Conservation (phyloP, 2,888 invertebrate genomes). For the Leptopilina syphax region DNA sequence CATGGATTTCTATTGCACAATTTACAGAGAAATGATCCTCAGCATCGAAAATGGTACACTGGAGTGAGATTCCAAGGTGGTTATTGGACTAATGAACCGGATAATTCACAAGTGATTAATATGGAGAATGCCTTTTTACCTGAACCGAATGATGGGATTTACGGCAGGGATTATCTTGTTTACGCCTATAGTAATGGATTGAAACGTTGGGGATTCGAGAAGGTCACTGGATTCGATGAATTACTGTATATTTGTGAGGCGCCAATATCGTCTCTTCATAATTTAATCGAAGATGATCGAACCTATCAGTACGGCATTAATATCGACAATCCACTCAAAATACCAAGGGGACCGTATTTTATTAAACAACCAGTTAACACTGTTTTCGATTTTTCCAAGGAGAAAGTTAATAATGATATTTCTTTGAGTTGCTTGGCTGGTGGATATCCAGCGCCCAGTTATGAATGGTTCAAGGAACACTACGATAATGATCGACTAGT, state of each 20-base stretch:
- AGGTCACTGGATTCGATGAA: conserved; percentile 87
- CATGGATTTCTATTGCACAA: conserved; percentile 91
- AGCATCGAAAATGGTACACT: conserved; percentile 91
- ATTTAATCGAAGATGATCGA: conserved; percentile 85
- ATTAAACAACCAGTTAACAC: conserved; percentile 89
- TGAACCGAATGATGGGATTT: conserved; percentile 77
- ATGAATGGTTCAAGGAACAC: conserved; percentile 93
- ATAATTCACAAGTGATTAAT: conserved; percentile 87
- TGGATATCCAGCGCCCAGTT: conserved; percentile 93
- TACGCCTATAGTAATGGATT: conserved; percentile 81
- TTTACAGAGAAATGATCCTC: conserved; percentile 89
- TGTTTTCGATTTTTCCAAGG: conserved; percentile 88
- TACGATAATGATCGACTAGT: conserved; percentile 88
- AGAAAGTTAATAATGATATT: conserved; percentile 85
- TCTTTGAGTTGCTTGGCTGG: conserved; percentile 89
- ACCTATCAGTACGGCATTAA: conserved; percentile 92
- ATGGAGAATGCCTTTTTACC: conserved; percentile 91
- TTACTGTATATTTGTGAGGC: conserved; percentile 94
- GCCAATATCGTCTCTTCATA: conserved; percentile 84
- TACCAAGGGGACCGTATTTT: conserved; percentile 94
- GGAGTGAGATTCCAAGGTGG: conserved; percentile 87
- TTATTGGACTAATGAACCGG: conserved; percentile 90
- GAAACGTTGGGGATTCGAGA: conserved; percentile 91
- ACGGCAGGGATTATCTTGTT: conserved; percentile 86
- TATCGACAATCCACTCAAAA: conserved; percentile 86